Evolutionary conservation across 2,888 invertebrate genomes (phyloP).

Genomic region (Phengaris alcon): DNA sequence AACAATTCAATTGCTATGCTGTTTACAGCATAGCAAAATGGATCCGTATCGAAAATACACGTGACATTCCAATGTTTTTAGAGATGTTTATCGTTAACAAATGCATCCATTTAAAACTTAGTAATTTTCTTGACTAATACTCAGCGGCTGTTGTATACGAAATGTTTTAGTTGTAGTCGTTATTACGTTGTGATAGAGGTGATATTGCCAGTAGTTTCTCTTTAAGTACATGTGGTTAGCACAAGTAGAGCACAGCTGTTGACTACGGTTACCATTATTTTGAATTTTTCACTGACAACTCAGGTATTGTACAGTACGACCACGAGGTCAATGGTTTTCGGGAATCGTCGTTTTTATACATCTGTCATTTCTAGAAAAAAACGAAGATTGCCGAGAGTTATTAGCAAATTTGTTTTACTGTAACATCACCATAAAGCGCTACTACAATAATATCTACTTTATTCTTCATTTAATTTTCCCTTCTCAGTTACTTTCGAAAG

Average conservation of each 20-base stretch:
- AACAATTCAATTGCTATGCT: neutral
- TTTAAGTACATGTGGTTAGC: conserved; percentile 38
- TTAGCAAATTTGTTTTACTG: too few relatives aligned
- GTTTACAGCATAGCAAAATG: neutral
- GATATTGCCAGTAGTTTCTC: conserved; percentile 32
- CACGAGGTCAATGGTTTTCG: too few relatives aligned
- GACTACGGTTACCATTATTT: conserved; percentile 25
- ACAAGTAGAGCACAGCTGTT: conserved; percentile 74
- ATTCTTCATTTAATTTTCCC: too few relatives aligned
- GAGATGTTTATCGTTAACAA: conserved; percentile 30
- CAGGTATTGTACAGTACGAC: neutral
- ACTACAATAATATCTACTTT: too few relatives aligned
- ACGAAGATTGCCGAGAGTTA: too few relatives aligned
- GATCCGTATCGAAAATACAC: conserved; percentile 1
- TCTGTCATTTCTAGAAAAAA: too few relatives aligned
- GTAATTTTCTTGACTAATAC: conserved; percentile 64
- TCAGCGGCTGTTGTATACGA: conserved; percentile 52
- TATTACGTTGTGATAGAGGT: conserved; percentile 36
- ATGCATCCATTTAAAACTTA: conserved; percentile 27
- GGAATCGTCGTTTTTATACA: too few relatives aligned
- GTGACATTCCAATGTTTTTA: neutral
- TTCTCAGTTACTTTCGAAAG: too few relatives aligned
- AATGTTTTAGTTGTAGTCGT: conserved; percentile 33
- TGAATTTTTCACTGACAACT: conserved; percentile 10
- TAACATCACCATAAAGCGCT: too few relatives aligned